Conservation (phyloP, 2,888 invertebrate species). For the Caenorhabditis angaria region DNA sequence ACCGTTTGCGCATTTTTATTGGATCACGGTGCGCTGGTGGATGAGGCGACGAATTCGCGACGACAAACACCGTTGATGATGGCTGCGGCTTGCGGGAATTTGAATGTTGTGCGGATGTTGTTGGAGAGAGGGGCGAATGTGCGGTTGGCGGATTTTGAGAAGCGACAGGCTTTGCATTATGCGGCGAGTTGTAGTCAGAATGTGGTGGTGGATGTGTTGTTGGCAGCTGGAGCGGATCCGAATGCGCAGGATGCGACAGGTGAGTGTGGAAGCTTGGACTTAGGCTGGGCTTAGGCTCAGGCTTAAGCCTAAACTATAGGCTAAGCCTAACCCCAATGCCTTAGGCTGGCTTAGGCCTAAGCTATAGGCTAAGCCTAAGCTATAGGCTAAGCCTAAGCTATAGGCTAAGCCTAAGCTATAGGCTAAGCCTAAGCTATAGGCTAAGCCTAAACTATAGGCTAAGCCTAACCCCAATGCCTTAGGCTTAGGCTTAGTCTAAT, state of each 20-base stretch:
- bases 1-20: slow-evolving; percentile 84
- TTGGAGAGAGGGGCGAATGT: slow-evolving; percentile 44
- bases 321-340: too few species aligned
- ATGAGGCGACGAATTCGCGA: slow-evolving; percentile 50
- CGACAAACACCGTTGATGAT: slow-evolving; percentile 75
- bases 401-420: too few species aligned
- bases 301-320: too few species aligned
- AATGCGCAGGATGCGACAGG: slow-evolving; percentile 41
- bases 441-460: too few species aligned
- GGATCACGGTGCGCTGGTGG: slow-evolving; percentile 82
- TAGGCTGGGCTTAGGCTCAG: too few species aligned
- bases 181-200: slow-evolving; percentile 55
- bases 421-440: too few species aligned
- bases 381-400: too few species aligned
- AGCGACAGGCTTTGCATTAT: slow-evolving; percentile 50
- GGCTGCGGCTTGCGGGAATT: slow-evolving; percentile 76
- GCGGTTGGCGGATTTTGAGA: slow-evolving; percentile 28
- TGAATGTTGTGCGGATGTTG: slow-evolving; percentile 37
- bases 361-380: too few species aligned
- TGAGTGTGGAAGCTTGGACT: neutral
- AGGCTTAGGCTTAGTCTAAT: too few species aligned
- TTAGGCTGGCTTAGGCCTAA: too few species aligned
- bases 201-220: slow-evolving; percentile 46
- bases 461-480: too few species aligned
- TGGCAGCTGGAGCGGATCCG: slow-evolving; percentile 49